Percentiles rank a stretch among this genome's conserved stretches.
phyloP scores from a whole-genome alignment of 2,797 vertebrate species.

The Pangasius mekongensis region DNA sequence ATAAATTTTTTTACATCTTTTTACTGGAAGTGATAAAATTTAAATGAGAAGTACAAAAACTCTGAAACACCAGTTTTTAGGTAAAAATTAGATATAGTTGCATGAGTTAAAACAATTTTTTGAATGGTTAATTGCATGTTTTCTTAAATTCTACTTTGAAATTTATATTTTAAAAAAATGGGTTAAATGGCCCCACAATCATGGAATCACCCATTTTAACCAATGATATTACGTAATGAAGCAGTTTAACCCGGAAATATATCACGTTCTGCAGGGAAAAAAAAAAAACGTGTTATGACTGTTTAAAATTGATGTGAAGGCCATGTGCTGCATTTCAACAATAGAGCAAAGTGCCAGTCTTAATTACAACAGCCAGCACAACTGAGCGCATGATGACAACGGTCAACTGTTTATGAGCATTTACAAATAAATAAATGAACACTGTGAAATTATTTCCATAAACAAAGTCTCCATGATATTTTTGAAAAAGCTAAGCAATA shows the following conservation, averaged over 20 bases:
- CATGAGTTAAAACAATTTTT: neutral
- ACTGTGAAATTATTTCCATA: neutral
- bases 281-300: neutral
- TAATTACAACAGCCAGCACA: neutral
- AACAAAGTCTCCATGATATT: neutral
- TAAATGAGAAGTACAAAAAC: neutral
- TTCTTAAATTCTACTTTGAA: neutral
- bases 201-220: neutral
- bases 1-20: no score
- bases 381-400: neutral
- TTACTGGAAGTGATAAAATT: no score
- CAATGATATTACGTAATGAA: neutral
- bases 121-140: neutral
- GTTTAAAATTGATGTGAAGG: neutral
- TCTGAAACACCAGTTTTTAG: neutral
- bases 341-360: neutral
- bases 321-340: neutral
- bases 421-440: neutral
- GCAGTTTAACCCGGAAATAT: neutral
- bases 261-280: neutral
- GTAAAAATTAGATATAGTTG: neutral
- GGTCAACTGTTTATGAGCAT: neutral
- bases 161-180: neutral
- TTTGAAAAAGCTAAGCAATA: slow-evolving; percentile 11
- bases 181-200: neutral